Conservation (phyloP, 2,888 invertebrate genomes). For the Xestia sexstrigata region DNA sequence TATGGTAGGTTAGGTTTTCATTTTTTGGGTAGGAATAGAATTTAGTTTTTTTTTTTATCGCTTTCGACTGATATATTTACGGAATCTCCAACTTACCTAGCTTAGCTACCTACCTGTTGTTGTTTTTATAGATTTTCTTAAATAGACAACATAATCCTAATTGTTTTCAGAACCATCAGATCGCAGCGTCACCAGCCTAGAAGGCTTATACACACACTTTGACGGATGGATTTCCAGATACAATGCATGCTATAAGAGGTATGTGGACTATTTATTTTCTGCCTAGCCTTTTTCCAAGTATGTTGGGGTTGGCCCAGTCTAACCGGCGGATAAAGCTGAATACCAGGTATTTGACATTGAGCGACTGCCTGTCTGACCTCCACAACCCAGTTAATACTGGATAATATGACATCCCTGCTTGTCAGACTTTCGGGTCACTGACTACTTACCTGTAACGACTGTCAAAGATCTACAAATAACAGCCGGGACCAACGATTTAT, state of each 20-base stretch:
- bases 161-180: conserved; percentile 37
- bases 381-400: neutral
- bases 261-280: neutral
- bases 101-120: too few species aligned
- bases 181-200: conserved; percentile 65
- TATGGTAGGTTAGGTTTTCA: too few species aligned
- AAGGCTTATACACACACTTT: conserved; percentile 77
- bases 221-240: conserved; percentile 76
- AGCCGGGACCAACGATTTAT: too few species aligned
- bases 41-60: too few species aligned
- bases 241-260: conserved; percentile 52
- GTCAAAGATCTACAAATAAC: neutral
- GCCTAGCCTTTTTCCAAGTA: neutral
- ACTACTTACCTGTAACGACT: neutral
- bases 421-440: neutral
- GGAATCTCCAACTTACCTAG: too few species aligned
- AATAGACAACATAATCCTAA: neutral
- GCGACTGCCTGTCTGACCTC: neutral
- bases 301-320: neutral
- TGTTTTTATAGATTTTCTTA: too few species aligned
- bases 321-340: neutral
- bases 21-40: too few species aligned
- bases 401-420: neutral
- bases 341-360: neutral
- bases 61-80: too few species aligned